phyloP scores from a whole-genome alignment of 1,140 invertebrate species.

The Drosophila burlai region DNA sequence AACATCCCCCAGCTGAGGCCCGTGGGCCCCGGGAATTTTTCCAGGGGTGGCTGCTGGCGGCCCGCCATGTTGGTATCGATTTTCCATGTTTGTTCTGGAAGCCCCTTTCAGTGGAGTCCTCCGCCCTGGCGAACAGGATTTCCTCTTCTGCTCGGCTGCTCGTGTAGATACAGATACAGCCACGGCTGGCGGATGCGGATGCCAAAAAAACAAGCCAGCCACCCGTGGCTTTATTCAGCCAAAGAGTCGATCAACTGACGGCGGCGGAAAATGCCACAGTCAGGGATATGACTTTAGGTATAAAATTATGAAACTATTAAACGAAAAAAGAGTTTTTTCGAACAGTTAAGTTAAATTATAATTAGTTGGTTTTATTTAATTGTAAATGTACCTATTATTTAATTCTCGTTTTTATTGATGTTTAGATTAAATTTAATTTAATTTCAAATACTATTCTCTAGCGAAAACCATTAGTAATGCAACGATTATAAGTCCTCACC shows the following conservation, averaged over 20 bases:
- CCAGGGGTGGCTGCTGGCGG: constrained; percentile 22
- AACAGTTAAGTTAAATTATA: no score
- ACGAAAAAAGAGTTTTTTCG: no score
- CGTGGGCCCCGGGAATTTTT: constrained; percentile 14
- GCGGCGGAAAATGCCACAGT: constrained; percentile 10
- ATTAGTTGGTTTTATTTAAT: not conserved
- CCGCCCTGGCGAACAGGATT: constrained; percentile 60
- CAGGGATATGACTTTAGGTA: not conserved
- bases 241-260: constrained; percentile 41
- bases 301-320: no score
- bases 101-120: constrained; percentile 28
- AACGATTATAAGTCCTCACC: not conserved
- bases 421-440: no score
- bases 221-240: constrained; percentile 10
- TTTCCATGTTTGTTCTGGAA: constrained; percentile 54
- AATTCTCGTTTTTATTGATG: no score
- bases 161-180: constrained; percentile 49
- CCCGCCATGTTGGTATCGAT: constrained; percentile 64
- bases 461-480: no score
- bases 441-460: no score
- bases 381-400: no score
- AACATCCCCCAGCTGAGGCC: constrained; percentile 68
- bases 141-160: constrained; percentile 50
- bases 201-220: constrained; percentile 32
- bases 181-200: constrained; percentile 14